A percentile compares a stretch with the other conserved stretches of the same genome.
Evolutionary conservation across 1,140 invertebrate species (phyloP).

Genomic region (Pseudomyrmex concolor): DNA sequence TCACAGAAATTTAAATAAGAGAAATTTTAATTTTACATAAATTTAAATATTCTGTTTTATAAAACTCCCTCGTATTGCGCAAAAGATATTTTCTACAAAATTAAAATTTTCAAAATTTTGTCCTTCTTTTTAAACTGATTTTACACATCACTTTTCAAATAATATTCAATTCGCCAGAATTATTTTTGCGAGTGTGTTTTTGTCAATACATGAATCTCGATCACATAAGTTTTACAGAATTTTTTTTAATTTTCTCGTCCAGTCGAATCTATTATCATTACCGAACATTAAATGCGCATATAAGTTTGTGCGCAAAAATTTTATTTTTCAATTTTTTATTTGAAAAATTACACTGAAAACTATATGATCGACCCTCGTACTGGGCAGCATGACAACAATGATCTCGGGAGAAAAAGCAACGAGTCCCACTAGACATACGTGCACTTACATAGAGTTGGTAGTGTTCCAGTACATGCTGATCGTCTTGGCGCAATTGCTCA

Average conservation of each 20-base stretch:
- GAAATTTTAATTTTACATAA: not conserved
- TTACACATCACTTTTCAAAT: no score
- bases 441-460: conserved; percentile 91
- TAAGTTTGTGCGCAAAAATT: not conserved
- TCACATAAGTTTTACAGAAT: not conserved
- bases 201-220: not conserved
- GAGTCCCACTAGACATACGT: not conserved
- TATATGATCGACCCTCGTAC: conserved; percentile 1
- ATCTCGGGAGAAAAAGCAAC: not conserved
- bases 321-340: not conserved
- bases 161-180: not conserved
- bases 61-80: not conserved
- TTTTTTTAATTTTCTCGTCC: not conserved
- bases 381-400: not conserved
- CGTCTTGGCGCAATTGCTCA: conserved; percentile 92
- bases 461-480: conserved; percentile 95
- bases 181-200: not conserved
- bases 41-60: not conserved
- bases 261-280: no score
- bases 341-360: conserved; percentile 2
- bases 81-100: not conserved
- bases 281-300: no score
- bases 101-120: not conserved
- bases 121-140: not conserved
- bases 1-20: no score